Evolutionary conservation across 2,888 invertebrate species (phyloP), one percentile per base, ranked within the genome.

Genomic region (Mesoligia furuncula): DNA sequence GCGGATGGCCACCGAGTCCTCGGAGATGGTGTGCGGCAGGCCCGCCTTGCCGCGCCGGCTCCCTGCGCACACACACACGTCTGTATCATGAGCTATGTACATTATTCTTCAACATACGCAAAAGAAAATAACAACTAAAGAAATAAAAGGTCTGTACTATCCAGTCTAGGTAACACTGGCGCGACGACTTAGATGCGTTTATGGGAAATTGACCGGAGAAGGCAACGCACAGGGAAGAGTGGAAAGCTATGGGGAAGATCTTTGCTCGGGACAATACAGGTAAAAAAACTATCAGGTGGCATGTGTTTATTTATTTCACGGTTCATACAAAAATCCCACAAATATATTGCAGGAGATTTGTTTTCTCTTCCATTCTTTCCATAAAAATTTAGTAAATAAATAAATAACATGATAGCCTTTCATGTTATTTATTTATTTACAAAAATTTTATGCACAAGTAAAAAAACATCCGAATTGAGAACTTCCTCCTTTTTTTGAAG

Each of bases 1-100:
- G 27, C 93, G 91, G 45, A 85, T 85, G 64, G 92, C 89, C 75
- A 93, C 93, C 0, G 93, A 91, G 89, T 96, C 96, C 81, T 96
- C 96, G 0, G 95, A 94, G 79, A 94, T 94, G 51, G 96, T 93
- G 90, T 93, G 95, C 81, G 96, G 94, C 67, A 95, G 91, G 0
- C 93, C 94, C 1, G 93, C 77, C 84, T 93, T 93, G 80, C 91
- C 92, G 79, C 95, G 94, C 0, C 95, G 93, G 61, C 85, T 89
- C 27, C 94, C 95, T 94, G 68, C 31, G 17, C 31, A 17, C 8
- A 27, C 45, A 45, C 31, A 27, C 45, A 45, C 31, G 67, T 1
- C 13, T 24, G 15, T 31, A 27, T 67, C 15, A 24, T 24, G 31
- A 51, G 24, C 31, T 31, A 68, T n/a, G 24, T 54, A 24, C 51